phyloP scores from a whole-genome alignment of 1,140 invertebrate genomes.

The Drosophila sulfurigaster region DNA sequence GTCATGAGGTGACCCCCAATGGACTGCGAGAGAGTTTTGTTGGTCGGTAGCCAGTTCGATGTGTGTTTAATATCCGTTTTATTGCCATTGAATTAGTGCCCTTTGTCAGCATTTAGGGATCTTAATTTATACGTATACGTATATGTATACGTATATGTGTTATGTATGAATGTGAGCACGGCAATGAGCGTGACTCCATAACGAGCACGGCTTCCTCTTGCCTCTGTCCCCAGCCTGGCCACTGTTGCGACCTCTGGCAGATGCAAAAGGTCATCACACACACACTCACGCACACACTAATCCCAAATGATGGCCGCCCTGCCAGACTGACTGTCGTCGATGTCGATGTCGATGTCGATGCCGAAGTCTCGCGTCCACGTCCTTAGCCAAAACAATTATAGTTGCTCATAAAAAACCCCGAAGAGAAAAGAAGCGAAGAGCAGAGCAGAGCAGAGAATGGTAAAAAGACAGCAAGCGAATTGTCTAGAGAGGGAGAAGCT shows the following conservation, averaged over 20 bases:
- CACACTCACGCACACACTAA: constrained; percentile 58
- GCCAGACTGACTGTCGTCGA: constrained; percentile 77
- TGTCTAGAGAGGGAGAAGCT: too few species aligned
- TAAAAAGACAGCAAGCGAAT: too few species aligned
- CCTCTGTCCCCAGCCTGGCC: constrained; percentile 19
- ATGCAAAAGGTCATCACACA: constrained; percentile 74
- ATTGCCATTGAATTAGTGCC: constrained; percentile 81
- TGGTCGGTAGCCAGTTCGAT: constrained; percentile 74
- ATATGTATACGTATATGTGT: too few species aligned
- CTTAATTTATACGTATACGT: constrained; percentile 67
- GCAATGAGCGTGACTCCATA: constrained; percentile 76
- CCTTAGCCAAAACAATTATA: constrained; percentile 59
- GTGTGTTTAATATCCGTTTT: constrained; percentile 83
- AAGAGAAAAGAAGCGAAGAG: not conserved
- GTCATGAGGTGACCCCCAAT: constrained; percentile 10
- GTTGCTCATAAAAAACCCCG: constrained; percentile 54
- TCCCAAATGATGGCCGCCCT: constrained; percentile 76
- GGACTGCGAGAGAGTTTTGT: not conserved
- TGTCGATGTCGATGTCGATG: constrained; percentile 32
- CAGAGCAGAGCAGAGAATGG: not conserved
- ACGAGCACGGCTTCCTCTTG: constrained; percentile 61
- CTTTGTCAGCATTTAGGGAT: constrained; percentile 82
- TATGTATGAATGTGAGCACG: constrained; percentile 34
- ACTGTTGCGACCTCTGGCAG: constrained; percentile 68
- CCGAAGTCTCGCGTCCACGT: constrained; percentile 31